phyloP scores from a whole-genome alignment of 2,888 invertebrate genomes.

The Caradrina kadenii region DNA sequence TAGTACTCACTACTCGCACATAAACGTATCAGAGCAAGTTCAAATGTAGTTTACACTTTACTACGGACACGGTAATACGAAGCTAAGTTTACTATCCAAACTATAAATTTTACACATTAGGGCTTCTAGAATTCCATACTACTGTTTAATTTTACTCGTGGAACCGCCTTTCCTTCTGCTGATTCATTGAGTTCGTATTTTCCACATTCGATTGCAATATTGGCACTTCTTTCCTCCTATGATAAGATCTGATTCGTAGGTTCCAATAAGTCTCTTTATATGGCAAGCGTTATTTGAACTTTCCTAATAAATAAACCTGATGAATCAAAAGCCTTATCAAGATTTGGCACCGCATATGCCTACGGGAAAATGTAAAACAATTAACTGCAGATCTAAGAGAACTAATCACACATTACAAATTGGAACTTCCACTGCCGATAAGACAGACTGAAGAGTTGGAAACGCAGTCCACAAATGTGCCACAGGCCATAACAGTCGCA shows the following conservation, averaged over 20 bases:
- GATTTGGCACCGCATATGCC: slow-evolving; percentile 20
- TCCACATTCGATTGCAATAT: not conserved
- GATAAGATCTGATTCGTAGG: not conserved
- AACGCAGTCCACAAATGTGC: slow-evolving; percentile 18
- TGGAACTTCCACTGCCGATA: slow-evolving; percentile 30
- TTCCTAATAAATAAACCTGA: not conserved
- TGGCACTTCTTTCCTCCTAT: not conserved
- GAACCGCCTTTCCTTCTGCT: not conserved
- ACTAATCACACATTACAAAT: slow-evolving; percentile 21
- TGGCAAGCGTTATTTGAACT: not conserved
- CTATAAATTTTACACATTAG: slow-evolving; percentile 26
- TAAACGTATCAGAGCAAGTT: slow-evolving; percentile 13
- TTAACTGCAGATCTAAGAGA: slow-evolving; percentile 15
- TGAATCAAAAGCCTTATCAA: slow-evolving; percentile 25
- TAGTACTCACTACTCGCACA: not conserved
- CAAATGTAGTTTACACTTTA: slow-evolving; percentile 7
- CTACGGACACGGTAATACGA: slow-evolving; percentile 11
- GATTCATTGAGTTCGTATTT: not conserved
- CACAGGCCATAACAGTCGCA: slow-evolving; percentile 33
- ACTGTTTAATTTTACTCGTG: slow-evolving; percentile 17
- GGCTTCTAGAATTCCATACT: slow-evolving; percentile 4
- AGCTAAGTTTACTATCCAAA: slow-evolving; percentile 22
- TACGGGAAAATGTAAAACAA: slow-evolving; percentile 23
- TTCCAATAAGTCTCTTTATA: slow-evolving; percentile 3
- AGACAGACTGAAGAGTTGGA: slow-evolving; percentile 2